phyloP scores from a whole-genome alignment of 2,888 invertebrate species.

The Oxytorus armatus region DNA sequence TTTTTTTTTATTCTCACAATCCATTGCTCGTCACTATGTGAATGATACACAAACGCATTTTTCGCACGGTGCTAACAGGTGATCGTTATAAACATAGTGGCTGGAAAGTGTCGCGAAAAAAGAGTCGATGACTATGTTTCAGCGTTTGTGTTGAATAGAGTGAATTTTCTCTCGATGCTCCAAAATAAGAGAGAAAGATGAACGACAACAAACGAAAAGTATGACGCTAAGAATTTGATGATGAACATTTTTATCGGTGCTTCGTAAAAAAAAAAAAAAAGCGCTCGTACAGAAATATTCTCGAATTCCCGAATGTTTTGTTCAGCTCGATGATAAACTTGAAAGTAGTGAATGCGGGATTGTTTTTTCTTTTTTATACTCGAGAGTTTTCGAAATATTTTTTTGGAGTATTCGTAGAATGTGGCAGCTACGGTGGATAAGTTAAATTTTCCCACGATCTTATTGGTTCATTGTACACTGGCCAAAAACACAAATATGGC shows the following conservation, averaged over 20 bases:
- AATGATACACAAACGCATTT: conserved; percentile 24
- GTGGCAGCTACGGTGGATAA: conserved; percentile 11
- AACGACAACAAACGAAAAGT: conserved; percentile 19
- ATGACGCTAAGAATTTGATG: conserved; percentile 8
- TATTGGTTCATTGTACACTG: neutral
- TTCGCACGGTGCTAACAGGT: conserved; percentile 43
- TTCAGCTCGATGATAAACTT: neutral
- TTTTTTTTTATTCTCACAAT: neutral
- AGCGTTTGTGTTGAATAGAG: neutral
- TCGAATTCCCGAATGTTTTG: no score
- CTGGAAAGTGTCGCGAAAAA: neutral
- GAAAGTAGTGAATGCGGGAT: neutral
- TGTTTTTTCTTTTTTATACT: neutral
- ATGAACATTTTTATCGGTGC: neutral
- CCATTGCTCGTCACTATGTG: conserved; percentile 13
- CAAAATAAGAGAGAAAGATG: conserved; percentile 1
- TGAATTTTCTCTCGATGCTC: neutral
- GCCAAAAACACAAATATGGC: conserved; percentile 80
- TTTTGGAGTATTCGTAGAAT: neutral
- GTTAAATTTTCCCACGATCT: conserved; percentile 16
- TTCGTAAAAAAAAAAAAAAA: neutral
- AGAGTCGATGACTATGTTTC: neutral
- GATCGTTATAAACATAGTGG: conserved; percentile 29
- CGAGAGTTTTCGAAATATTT: neutral
- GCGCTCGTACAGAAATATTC: no score